A percentile compares a stretch with the other conserved stretches of the same genome.
Evolutionary conservation across 2,888 invertebrate genomes (phyloP).

Genomic region (Platycheirus rosarum): DNA sequence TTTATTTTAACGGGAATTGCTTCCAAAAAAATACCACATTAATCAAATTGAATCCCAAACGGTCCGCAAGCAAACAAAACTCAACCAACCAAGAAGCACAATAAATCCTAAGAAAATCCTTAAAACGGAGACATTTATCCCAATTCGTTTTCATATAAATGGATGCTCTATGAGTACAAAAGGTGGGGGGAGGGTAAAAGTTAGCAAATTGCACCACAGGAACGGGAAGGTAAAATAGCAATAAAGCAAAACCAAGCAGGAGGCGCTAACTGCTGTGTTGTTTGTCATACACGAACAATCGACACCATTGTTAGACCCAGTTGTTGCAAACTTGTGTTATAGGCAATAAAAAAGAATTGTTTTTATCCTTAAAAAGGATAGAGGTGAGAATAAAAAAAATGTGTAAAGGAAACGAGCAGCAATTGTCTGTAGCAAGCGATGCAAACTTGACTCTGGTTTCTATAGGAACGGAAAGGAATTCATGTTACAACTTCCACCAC

Average conservation of each 20-base stretch:
- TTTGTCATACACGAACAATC: constrained; percentile 62
- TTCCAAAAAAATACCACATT: constrained; percentile 31
- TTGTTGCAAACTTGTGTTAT: constrained; percentile 27
- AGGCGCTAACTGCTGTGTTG: constrained; percentile 51
- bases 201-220: constrained; percentile 61
- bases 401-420: too few relatives aligned
- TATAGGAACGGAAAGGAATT: too few relatives aligned
- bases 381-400: constrained; percentile 29
- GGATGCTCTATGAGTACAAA: background rate
- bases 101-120: constrained; percentile 64
- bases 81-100: constrained; percentile 37
- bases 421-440: too few relatives aligned
- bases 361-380: constrained; percentile 21
- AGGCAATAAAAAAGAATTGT: constrained; percentile 32
- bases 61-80: constrained; percentile 47
- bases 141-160: constrained; percentile 56
- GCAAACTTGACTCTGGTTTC: too few relatives aligned
- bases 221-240: constrained; percentile 54
- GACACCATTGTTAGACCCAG: constrained; percentile 52
- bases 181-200: constrained; percentile 42
- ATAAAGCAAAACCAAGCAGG: constrained; percentile 59
- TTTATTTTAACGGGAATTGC: constrained; percentile 15
- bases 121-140: constrained; percentile 59
- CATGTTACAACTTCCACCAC: too few relatives aligned
- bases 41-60: constrained; percentile 61